A percentile compares a stretch with the other conserved stretches of the same genome.
Evolutionary conservation across 2,113 vertebrate genomes (phyloP).

Genomic region (Chaenogobius annularis): DNA sequence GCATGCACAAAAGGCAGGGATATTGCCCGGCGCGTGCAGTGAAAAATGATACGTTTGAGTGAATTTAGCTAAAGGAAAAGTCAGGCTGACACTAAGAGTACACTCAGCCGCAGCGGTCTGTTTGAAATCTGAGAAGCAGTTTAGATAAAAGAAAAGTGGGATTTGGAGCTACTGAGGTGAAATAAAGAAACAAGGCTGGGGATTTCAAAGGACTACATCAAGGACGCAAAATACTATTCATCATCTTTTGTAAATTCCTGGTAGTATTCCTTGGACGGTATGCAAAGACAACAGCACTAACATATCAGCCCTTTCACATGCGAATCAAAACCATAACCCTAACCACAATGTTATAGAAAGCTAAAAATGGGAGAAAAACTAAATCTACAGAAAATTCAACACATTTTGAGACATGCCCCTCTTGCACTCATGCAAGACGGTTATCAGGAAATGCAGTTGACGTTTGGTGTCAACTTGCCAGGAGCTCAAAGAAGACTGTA

Average conservation of each 20-base stretch:
- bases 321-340: not conserved
- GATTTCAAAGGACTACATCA: slow-evolving; percentile 6
- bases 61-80: slow-evolving; percentile 34
- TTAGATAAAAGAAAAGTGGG: not conserved
- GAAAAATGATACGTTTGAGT: slow-evolving; percentile 26
- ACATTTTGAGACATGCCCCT: not conserved
- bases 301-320: not conserved
- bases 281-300: not conserved
- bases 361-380: not conserved
- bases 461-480: too few relatives aligned
- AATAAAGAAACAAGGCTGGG: not conserved
- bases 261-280: not conserved
- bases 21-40: slow-evolving; percentile 13
- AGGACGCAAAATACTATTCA: not conserved
- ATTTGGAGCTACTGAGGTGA: not conserved
- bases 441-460: too few relatives aligned
- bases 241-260: not conserved
- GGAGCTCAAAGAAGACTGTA: too few relatives aligned
- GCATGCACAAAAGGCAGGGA: slow-evolving; percentile 28
- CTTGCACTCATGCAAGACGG: too few relatives aligned
- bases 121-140: slow-evolving; percentile 12
- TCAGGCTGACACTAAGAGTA: slow-evolving; percentile 7
- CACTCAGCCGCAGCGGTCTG: slow-evolving; percentile 18
- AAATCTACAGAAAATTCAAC: not conserved
- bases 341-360: too few relatives aligned